phyloP scores from a whole-genome alignment of 2,797 vertebrate species.

The Phaenicophaeus curvirostris region DNA sequence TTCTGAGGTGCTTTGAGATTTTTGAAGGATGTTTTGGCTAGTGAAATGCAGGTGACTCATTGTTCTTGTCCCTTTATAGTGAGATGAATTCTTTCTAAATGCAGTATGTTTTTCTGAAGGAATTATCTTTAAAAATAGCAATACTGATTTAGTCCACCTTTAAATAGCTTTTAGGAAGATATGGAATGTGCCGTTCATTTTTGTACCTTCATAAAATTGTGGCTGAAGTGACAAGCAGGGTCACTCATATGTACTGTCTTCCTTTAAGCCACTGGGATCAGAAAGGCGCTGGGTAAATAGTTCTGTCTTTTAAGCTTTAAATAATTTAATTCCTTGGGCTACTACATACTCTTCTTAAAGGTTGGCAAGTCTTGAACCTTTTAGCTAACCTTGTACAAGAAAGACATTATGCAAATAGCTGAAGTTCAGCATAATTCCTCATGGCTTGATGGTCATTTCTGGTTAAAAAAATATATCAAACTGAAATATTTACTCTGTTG shows the following conservation, averaged over 20 bases:
- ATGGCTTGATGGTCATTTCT: neutral
- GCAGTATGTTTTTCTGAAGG: neutral
- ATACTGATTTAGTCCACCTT: neutral
- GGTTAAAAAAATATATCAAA: neutral
- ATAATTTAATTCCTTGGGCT: slow-evolving; percentile 12
- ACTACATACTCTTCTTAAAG: neutral
- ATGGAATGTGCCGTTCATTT: neutral
- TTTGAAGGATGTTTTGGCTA: neutral
- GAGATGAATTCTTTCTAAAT: neutral
- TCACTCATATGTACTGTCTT: neutral
- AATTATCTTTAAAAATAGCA: neutral
- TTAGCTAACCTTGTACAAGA: neutral
- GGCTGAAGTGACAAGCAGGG: neutral
- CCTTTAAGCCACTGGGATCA: neutral
- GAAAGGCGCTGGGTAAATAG: neutral
- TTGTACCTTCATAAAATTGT: neutral
- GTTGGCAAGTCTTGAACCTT: neutral
- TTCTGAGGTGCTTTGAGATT: neutral
- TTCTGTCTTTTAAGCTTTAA: slow-evolving; percentile 29
- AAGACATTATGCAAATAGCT: neutral
- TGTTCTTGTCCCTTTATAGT: neutral
- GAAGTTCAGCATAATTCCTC: neutral
- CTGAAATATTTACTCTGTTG: neutral
- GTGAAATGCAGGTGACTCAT: neutral
- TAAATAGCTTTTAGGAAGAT: neutral